Evolutionary conservation across 2,888 invertebrate species (phyloP).

Genomic region (Phyllotreta striolata): DNA sequence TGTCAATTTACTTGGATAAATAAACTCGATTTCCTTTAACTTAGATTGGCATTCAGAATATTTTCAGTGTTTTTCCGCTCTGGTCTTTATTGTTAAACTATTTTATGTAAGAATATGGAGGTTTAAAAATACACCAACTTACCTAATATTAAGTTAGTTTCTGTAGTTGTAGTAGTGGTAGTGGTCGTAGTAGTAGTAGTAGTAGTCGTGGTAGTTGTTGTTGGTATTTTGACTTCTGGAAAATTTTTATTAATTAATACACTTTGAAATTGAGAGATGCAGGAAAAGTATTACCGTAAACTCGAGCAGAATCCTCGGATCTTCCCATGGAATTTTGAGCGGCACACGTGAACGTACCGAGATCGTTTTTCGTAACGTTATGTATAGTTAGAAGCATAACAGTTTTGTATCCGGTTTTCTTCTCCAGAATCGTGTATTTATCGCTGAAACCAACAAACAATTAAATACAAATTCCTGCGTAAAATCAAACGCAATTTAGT

Average conservation of each 20-base stretch:
- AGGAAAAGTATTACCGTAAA: conserved; percentile 67
- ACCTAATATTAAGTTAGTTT: conserved; percentile 51
- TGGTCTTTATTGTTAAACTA: too few species aligned
- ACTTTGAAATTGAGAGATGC: not conserved
- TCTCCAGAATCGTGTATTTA: conserved; percentile 71
- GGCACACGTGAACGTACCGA: conserved; percentile 75
- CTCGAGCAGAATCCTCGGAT: conserved; percentile 71
- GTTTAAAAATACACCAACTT: conserved; percentile 23
- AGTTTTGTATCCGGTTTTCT: conserved; percentile 69
- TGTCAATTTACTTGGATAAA: not conserved
- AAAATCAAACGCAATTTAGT: conserved; percentile 12
- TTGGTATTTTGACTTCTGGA: conserved; percentile 58
- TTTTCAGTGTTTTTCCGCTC: too few species aligned
- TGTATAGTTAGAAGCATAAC: conserved; percentile 70
- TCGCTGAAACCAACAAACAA: conserved; percentile 60
- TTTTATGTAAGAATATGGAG: not conserved
- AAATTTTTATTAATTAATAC: conserved; percentile 24
- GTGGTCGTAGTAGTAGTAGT: conserved; percentile 56
- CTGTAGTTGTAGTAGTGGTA: conserved; percentile 52
- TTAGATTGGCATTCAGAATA: too few species aligned
- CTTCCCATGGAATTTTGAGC: conserved; percentile 76
- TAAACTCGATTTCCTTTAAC: too few species aligned
- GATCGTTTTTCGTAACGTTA: conserved; percentile 68
- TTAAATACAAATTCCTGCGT: conserved; percentile 4
- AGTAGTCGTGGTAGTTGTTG: conserved; percentile 37